phyloP scores from a whole-genome alignment of 2,888 invertebrate genomes.

The Crematogaster levior region DNA sequence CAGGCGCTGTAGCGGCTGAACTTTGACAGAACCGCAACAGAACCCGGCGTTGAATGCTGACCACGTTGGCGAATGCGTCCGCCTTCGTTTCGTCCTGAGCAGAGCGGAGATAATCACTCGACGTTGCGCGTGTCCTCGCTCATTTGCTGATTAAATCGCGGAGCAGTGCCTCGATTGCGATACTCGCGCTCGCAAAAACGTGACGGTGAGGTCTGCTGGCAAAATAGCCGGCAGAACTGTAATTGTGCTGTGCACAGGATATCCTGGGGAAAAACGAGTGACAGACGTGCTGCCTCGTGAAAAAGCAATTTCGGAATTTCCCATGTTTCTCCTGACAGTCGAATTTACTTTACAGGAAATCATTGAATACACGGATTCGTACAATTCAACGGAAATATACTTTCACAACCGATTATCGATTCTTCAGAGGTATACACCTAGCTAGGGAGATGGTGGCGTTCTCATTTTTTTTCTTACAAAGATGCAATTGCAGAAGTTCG shows the following conservation, averaged over 20 bases:
- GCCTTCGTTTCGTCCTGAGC: conserved; percentile 58
- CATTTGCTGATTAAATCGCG: conserved; percentile 65
- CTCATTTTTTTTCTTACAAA: conserved; percentile 15
- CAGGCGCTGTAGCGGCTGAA: conserved; percentile 28
- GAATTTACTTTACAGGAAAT: not conserved
- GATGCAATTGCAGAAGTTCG: conserved; percentile 41
- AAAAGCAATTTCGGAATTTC: not conserved
- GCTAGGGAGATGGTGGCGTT: not conserved
- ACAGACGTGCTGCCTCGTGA: not conserved
- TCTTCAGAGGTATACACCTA: not conserved
- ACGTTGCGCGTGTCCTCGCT: conserved; percentile 41
- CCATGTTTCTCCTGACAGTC: not conserved
- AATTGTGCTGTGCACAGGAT: not conserved
- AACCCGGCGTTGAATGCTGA: conserved; percentile 46
- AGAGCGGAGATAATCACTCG: conserved; percentile 59
- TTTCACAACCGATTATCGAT: not conserved
- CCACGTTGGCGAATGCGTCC: conserved; percentile 59
- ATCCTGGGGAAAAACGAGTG: not conserved
- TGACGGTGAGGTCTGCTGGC: conserved; percentile 26
- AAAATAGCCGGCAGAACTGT: not conserved
- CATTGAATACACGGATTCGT: not conserved
- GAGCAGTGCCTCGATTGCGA: conserved; percentile 53
- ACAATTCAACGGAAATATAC: not conserved
- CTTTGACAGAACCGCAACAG: conserved; percentile 55
- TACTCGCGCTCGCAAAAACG: conserved; percentile 57